Evolutionary conservation across 2,113 vertebrate genomes (phyloP), one percentile per base, ranked within the genome.

Genomic region (Cricetomys ansorgei): DNA sequence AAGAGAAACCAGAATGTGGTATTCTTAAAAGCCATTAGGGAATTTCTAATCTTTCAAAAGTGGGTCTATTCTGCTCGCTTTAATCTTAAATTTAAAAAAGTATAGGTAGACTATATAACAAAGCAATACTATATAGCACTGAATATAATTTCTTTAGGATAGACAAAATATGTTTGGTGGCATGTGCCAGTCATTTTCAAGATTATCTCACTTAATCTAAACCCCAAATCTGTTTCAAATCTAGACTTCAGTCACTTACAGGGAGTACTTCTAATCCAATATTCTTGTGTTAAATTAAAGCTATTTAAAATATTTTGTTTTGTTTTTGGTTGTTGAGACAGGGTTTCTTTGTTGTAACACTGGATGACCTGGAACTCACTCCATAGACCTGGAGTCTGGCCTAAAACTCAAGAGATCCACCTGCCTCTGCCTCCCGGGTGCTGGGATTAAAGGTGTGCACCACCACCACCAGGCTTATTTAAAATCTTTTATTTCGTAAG

Each of bases 161-260:
- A 40, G 55, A 84, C 69, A 90, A 86, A 75, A 83, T 76, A 88
- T 81, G 48, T 48, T 65, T 37, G 62, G 86, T n/a, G 64, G 59
- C 45, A 31, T 76, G 16, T 86, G 19, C 73, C 87, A 67, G 69
- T 65, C 25, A 67, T 65, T 95, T 96, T 81, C n/a, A 90, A 72
- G 19, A 92, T 95, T 45, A 70, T 37, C 9, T 50, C 48, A 70
- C 69, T 73, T 45, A 73, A 25, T 59, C n/a, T 93, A 94, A 92
- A 67, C 81, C 86, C 76, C 69, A 91, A 12, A 85, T 64, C 69
- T 64, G 31, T 21, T 88, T 37, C 88, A 65, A 84, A 93, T 50
- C 59, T 77, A 76, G 50, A 90, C 69, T 48, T 65, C 62, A 88
- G 16, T 59, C 84, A 10, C 72, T 75, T 84, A 95, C 50, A n/a